Conservation (phyloP, 1,140 invertebrate genomes). For the Macrobrachium rosenbergii region DNA sequence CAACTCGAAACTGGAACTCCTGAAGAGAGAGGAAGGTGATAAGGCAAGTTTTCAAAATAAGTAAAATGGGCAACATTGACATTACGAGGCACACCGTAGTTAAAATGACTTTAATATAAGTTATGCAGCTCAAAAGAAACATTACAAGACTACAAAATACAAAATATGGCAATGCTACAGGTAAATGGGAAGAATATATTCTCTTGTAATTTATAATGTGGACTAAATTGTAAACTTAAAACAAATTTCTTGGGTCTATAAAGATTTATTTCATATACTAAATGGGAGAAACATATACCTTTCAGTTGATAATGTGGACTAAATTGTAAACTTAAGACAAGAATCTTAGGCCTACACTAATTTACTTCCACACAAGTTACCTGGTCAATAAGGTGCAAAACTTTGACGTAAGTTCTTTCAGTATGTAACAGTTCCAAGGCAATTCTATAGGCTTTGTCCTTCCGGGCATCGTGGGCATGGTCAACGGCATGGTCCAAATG, state of each 20-base stretch:
- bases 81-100: not conserved
- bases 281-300: no score
- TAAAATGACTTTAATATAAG: no score
- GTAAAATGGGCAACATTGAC: not conserved
- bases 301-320: no score
- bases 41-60: no score
- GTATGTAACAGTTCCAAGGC: slow-evolving; percentile 74
- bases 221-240: no score
- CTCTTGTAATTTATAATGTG: no score
- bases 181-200: no score
- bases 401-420: slow-evolving; percentile 73
- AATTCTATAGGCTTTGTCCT: slow-evolving; percentile 70
- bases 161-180: no score
- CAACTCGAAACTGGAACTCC: slow-evolving; percentile 74
- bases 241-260: no score
- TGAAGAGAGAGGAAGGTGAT: slow-evolving; percentile 62
- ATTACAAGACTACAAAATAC: not conserved
- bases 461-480: slow-evolving; percentile 56
- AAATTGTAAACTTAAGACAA: no score
- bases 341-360: no score
- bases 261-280: no score
- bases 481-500: slow-evolving; percentile 23
- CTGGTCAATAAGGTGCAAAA: slow-evolving; percentile 74
- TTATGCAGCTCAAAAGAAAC: not conserved
- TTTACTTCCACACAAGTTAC: slow-evolving; percentile 66